phyloP scores from a whole-genome alignment of 2,888 invertebrate genomes.

The Dolomedes plantarius region DNA sequence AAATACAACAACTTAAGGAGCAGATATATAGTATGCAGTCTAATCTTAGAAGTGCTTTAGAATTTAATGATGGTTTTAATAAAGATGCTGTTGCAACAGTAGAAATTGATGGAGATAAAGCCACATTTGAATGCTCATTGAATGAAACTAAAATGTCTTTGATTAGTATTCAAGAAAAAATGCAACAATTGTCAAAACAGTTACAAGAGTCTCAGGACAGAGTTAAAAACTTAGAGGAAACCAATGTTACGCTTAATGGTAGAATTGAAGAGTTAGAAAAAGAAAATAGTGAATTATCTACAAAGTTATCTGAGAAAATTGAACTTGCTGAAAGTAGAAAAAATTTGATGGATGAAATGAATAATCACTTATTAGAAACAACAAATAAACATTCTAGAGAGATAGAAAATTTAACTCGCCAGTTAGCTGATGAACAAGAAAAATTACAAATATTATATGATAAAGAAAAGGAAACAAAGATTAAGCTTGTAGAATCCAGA shows the following conservation, averaged over 20 bases:
- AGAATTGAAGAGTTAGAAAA: slow-evolving; percentile 34
- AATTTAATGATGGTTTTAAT: slow-evolving; percentile 31
- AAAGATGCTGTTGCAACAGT: slow-evolving; percentile 39
- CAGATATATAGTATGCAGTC: slow-evolving; percentile 75
- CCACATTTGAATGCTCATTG: slow-evolving; percentile 59
- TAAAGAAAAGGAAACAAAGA: slow-evolving; percentile 74
- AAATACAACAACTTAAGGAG: slow-evolving; percentile 76
- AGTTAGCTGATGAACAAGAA: slow-evolving; percentile 74
- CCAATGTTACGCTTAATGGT: slow-evolving; percentile 1
- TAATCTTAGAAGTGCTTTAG: slow-evolving; percentile 73
- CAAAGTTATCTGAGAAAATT: slow-evolving; percentile 30
- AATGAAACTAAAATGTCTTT: slow-evolving; percentile 53
- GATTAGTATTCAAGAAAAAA: slow-evolving; percentile 48
- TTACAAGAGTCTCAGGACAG: slow-evolving; percentile 55
- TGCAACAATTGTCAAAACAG: slow-evolving; percentile 41
- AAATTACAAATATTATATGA: slow-evolving; percentile 75
- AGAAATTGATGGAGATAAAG: slow-evolving; percentile 59
- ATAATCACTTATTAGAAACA: slow-evolving; percentile 77
- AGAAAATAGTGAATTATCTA: slow-evolving; percentile 12
- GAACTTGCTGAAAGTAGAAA: slow-evolving; percentile 78
- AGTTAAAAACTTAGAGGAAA: slow-evolving; percentile 47
- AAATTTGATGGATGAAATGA: slow-evolving; percentile 78
- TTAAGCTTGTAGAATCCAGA: slow-evolving; percentile 47
- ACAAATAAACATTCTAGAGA: slow-evolving; percentile 76
- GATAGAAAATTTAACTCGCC: slow-evolving; percentile 74